Evolutionary conservation across 2,888 invertebrate species (phyloP), one percentile per base, ranked within the genome.

Genomic region (Caenorhabditis sp.): DNA sequence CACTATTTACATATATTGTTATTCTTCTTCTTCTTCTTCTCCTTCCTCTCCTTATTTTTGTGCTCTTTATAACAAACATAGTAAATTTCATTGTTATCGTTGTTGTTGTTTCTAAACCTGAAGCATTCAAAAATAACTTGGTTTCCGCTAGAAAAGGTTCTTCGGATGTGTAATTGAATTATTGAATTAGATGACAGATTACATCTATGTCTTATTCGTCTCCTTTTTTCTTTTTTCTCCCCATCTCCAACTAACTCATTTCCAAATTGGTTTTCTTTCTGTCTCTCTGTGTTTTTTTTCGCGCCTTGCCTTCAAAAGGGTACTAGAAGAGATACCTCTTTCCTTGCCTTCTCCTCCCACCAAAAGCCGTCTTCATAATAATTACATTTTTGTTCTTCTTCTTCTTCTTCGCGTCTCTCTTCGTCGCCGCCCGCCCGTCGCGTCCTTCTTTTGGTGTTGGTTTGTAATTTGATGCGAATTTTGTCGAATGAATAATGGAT

Each of bases 81-180:
- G 43, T 43, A 43, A 43, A 43, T 43, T 17, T 43, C 14, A 43
- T 43, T 36, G n/a, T n/a, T n/a, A n/a, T n/a, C 17, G 10, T 36
- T 58, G 50, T 55, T 26, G 24, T 55, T 26, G 43, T 55, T 66
- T 49, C 64, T 26, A n/a, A n/a, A 17, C 5, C 53, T 36, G 12
- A 26, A 26, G 53, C 43, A 26, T 54, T 17, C 31, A 54, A 21
- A 53, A 21, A 23, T n/a, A 59, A 26, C 37, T 58, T 43, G 51
- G 59, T 67, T 67, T 37, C 36, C 59, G 49, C 43, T 23, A 63
- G 49, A 58, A 64, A n/a, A 50, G 58, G 57, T 50, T 57, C 63
- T 27, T 43, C 31, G 60, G 12, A 53, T 55, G 26, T 61, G 58
- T 69, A 69, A 69, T 69, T 69, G 53, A 69, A 69, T 69, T 69